Evolutionary conservation across 2,113 vertebrate species (phyloP), one percentile per base, ranked within the genome.

Genomic region (Oriolus oriolus): DNA sequence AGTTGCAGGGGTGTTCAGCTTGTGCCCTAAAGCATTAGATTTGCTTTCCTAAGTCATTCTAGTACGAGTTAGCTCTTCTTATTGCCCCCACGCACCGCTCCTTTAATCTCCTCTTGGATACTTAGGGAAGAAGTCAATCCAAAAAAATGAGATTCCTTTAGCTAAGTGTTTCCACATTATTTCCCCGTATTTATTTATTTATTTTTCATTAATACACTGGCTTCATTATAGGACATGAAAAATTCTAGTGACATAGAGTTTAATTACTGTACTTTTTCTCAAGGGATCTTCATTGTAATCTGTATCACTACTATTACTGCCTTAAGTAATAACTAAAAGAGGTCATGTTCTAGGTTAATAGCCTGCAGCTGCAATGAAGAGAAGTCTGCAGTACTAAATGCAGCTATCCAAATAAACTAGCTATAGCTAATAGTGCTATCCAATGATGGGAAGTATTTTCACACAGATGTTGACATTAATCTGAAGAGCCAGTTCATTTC

Each of bases 271-370:
- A 61, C 68, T 80, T 89, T 96, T 97, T 90, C 93, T 90, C 94
- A 63, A 63, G 90, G 87, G 68, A 90, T 61, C 64, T 94, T 94
- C 54, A 68, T 82, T 93, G 88, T 66, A 89, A 84, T 75, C 84
- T 95, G 54, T 69, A 90, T 86, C n/a, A 53, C 86, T 81, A 30
- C 70, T 82, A 53, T 78, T 82, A 50, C 68, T 95, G 77, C 76
- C 86, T 96, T 96, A 96, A 97, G 91, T 96, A 91, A 96, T 68
- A 82, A 88, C 92, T 94, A 95, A 93, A 96, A 90, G 97, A 97
- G 89, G 81, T 97, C 94, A 78, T 88, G 81, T 66, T 91, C 89
- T 85, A 93, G 81, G 95, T 97, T 98, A 98, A 98, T 93, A 97
- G 90, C 87, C 87, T 97, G 68, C 92, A 97, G 95, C 91, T 91